A percentile compares a stretch with the other conserved stretches of the same genome.
phyloP scores from a whole-genome alignment of 2,888 invertebrate genomes.

The Oligia latruncula region DNA sequence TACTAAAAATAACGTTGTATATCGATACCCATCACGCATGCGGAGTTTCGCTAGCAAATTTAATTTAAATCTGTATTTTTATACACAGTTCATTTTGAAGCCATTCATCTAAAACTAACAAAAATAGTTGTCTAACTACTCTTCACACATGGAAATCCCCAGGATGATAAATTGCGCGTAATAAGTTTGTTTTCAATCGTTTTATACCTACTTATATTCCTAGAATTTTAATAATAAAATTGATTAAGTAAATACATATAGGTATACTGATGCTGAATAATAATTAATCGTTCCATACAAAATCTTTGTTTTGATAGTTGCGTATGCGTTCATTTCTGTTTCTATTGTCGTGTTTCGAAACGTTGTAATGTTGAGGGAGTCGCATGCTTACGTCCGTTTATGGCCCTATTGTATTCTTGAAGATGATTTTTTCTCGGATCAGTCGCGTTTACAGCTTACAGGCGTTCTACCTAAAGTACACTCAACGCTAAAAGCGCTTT shows the following conservation, averaged over 20 bases:
- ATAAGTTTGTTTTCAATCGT: neutral
- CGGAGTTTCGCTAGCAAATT: too few relatives aligned
- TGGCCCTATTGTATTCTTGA: too few relatives aligned
- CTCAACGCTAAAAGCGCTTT: too few relatives aligned
- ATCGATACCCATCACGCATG: too few relatives aligned
- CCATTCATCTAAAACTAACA: neutral
- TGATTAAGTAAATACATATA: too few relatives aligned
- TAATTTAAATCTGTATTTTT: neutral
- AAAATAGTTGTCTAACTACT: neutral
- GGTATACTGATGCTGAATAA: neutral
- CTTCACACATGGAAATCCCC: conserved; percentile 15
- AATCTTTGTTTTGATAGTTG: neutral
- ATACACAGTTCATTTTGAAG: neutral
- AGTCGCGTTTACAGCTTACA: too few relatives aligned
- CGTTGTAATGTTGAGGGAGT: neutral
- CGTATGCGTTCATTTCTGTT: neutral
- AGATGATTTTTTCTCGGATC: too few relatives aligned
- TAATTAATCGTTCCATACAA: neutral
- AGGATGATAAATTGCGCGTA: conserved; percentile 3
- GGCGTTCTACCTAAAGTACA: too few relatives aligned
- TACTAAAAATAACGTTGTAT: too few relatives aligned
- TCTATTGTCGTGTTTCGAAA: neutral
- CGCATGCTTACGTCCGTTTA: too few relatives aligned
- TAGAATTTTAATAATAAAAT: neutral
- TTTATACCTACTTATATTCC: neutral